phyloP scores from a whole-genome alignment of 2,113 vertebrate species.

The Apaloderma vittatum region DNA sequence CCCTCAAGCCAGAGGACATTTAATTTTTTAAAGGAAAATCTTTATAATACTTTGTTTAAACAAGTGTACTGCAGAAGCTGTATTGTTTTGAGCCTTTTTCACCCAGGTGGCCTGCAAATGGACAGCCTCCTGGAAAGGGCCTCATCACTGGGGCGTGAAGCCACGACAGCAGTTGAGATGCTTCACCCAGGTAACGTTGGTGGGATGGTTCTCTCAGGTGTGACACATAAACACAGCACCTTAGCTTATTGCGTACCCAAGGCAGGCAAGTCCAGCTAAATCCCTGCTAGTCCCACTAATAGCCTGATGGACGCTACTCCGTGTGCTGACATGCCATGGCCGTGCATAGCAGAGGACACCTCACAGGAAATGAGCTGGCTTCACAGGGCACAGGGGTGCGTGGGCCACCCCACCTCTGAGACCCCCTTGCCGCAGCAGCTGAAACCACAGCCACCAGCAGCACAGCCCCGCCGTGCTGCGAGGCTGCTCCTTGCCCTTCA shows the following conservation, averaged over 20 bases:
- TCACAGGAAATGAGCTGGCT: accelerated
- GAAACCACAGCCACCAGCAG: neutral
- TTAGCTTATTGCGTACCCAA: accelerated
- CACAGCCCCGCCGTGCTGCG: neutral
- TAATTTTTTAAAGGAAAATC: neutral
- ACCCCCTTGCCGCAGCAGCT: neutral
- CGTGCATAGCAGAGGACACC: neutral
- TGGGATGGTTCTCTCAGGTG: neutral
- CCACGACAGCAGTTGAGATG: neutral
- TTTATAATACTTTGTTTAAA: neutral
- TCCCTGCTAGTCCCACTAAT: neutral
- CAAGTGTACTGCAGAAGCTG: neutral
- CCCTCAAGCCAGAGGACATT: neutral
- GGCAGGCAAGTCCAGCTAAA: neutral
- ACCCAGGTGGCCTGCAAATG: neutral
- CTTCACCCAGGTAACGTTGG: neutral
- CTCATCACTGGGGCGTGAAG: neutral
- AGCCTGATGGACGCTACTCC: accelerated
- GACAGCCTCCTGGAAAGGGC: neutral
- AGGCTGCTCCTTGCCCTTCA: neutral
- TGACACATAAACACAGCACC: neutral
- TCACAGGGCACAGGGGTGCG: neutral
- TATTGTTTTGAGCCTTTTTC: neutral
- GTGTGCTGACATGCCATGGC: neutral
- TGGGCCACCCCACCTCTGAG: neutral